Conservation (phyloP, 1,140 invertebrate species). For the Drosophila malerkotliana region DNA sequence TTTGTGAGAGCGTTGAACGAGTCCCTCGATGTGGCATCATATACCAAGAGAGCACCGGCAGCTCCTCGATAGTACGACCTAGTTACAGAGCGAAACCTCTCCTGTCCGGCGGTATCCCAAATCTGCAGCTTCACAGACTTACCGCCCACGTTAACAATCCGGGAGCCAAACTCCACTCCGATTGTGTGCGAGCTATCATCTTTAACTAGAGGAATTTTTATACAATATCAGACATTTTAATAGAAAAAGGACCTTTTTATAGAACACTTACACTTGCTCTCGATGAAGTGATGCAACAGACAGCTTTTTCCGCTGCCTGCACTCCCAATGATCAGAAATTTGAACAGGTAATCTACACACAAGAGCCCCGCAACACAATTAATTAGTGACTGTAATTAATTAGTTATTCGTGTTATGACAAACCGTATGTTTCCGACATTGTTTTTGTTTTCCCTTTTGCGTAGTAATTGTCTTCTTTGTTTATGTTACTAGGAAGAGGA, state of each 20-base stretch:
- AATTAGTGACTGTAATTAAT: constrained; percentile 35
- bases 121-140: constrained; percentile 94
- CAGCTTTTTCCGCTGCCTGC: constrained; percentile 95
- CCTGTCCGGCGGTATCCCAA: constrained; percentile 89
- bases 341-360: constrained; percentile 90
- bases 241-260: background rate
- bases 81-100: constrained; percentile 87
- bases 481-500: background rate
- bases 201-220: constrained; percentile 84
- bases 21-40: constrained; percentile 93
- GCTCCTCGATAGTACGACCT: constrained; percentile 94
- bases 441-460: constrained; percentile 60
- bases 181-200: constrained; percentile 92
- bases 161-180: constrained; percentile 95
- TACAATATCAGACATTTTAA: background rate
- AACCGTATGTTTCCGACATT: constrained; percentile 83
- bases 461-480: constrained; percentile 49
- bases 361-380: constrained; percentile 13
- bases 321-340: constrained; percentile 93
- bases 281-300: constrained; percentile 94
- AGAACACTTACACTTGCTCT: constrained; percentile 90
- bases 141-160: constrained; percentile 93
- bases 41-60: constrained; percentile 94
- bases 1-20: constrained; percentile 94
- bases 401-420: constrained; percentile 32